These are phyloP conservation scores for Hydrotaea cyrtoneurina DNA, from an alignment of 2,888 invertebrate species.

Conservation along the genomic window DNA sequence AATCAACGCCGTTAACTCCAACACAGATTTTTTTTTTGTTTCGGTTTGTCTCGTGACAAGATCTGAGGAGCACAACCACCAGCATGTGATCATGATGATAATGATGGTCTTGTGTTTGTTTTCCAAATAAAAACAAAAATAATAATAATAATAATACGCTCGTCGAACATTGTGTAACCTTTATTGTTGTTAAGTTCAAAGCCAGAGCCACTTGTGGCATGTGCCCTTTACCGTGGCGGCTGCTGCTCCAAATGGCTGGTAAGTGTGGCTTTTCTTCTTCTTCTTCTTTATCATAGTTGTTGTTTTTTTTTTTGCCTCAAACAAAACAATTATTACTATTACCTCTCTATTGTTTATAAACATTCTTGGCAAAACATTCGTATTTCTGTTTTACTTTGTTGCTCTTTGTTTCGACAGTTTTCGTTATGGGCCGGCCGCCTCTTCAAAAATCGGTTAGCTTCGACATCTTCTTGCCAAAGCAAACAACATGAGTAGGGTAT, in stretches of 20 bases:
- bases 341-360: conserved; percentile 29
- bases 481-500: background rate
- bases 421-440: background rate
- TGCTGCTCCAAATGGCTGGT: conserved; percentile 4
- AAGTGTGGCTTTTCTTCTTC: conserved; percentile 5
- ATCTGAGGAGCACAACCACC: background rate
- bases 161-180: conserved; percentile 18
- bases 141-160: background rate
- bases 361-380: conserved; percentile 16
- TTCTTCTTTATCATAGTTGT: background rate
- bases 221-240: conserved; percentile 45
- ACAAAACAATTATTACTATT: conserved; percentile 13
- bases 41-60: background rate
- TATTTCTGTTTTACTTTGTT: background rate
- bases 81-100: background rate
- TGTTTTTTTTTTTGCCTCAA: too few species aligned
- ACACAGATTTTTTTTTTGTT: too few species aligned
- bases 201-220: conserved; percentile 59
- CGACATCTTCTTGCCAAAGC: background rate
- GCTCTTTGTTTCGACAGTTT: background rate
- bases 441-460: background rate
- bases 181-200: conserved; percentile 27
- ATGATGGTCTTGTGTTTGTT: background rate
- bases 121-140: background rate
- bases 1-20: too few species aligned